A percentile compares a stretch with the other conserved stretches of the same genome.
Evolutionary conservation across 2,888 invertebrate species (phyloP).

Genomic region (Phorcus lineatus): DNA sequence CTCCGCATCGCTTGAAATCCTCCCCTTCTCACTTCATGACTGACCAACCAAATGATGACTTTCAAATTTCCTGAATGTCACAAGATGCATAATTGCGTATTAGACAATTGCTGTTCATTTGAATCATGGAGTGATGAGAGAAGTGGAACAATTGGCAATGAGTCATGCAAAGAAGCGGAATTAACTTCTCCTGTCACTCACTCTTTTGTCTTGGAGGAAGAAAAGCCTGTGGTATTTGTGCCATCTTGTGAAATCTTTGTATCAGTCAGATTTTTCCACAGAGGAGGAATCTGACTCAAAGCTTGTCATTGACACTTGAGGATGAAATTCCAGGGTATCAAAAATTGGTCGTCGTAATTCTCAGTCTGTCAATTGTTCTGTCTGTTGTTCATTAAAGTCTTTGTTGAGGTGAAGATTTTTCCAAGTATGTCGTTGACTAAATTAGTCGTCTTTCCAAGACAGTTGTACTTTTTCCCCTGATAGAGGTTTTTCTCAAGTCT

Average conservation of each 20-base stretch:
- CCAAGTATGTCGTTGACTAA: not conserved
- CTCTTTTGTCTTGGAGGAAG: constrained; percentile 20
- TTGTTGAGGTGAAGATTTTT: not conserved
- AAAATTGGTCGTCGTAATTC: not conserved
- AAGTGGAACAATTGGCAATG: not conserved
- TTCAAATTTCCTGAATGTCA: constrained; percentile 3
- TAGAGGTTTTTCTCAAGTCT: too few species aligned
- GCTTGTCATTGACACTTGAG: constrained; percentile 6
- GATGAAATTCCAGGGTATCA: not conserved
- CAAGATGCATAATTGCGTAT: not conserved
- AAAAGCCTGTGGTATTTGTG: constrained; percentile 10
- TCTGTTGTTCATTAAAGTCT: not conserved
- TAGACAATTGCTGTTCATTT: constrained; percentile 16
- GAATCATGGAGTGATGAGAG: not conserved
- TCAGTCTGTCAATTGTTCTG: not conserved
- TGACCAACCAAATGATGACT: not conserved
- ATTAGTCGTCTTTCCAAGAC: not conserved
- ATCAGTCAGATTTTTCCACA: constrained; percentile 23
- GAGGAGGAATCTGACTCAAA: not conserved
- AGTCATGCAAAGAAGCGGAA: constrained; percentile 15
- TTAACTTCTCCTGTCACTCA: constrained; percentile 19
- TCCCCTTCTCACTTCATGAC: not conserved
- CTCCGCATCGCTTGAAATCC: not conserved
- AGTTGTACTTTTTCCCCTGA: not conserved
- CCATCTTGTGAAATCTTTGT: constrained; percentile 8